These are phyloP conservation scores for Alouatta palliata DNA, from an alignment of 2,113 vertebrate species.

Conservation along the genomic window DNA sequence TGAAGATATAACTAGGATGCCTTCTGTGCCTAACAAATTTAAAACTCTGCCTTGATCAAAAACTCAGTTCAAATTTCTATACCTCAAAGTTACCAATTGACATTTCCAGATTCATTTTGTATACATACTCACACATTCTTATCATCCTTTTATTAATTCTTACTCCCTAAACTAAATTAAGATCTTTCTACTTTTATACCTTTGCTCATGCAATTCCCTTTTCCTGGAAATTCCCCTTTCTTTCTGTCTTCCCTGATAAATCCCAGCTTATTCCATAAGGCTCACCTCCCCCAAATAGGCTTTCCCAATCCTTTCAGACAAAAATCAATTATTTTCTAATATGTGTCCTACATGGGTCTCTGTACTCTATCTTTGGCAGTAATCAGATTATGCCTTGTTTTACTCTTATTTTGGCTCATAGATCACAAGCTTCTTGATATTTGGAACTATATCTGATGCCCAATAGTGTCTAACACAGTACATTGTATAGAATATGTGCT, in stretches of 20 bases:
- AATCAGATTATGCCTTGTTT: neutral
- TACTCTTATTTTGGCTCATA: neutral
- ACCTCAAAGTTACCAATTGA: neutral
- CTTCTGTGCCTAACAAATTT: neutral
- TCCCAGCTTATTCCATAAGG: neutral
- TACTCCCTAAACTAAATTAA: neutral
- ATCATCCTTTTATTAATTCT: neutral
- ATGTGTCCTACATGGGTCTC: neutral
- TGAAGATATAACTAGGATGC: neutral
- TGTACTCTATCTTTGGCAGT: neutral
- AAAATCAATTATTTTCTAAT: neutral
- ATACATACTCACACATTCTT: neutral
- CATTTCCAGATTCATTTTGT: constrained; percentile 38
- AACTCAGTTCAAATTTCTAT: neutral
- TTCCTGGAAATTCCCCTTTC: neutral
- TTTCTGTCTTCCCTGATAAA: neutral
- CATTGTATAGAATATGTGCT: neutral
- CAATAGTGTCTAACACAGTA: neutral
- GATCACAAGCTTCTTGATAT: neutral
- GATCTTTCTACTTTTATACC: neutral
- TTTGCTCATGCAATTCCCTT: neutral
- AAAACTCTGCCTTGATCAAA: neutral
- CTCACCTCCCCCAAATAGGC: neutral
- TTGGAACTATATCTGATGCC: neutral
- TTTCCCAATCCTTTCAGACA: neutral